These are phyloP conservation scores for Cephus rjabovi DNA, from an alignment of 2,888 invertebrate genomes.

Conservation along the genomic window DNA sequence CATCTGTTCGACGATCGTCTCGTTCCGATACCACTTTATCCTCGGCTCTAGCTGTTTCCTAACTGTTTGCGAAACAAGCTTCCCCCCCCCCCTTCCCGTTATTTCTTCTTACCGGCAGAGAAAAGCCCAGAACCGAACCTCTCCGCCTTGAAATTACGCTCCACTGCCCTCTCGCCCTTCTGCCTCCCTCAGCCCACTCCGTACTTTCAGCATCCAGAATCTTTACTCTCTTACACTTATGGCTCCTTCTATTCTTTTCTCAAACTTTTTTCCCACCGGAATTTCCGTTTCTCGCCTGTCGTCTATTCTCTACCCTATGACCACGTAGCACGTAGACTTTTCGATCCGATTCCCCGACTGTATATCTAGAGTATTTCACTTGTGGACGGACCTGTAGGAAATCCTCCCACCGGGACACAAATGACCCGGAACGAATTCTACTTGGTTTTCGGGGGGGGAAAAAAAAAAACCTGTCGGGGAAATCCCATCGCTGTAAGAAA, in stretches of 20 bases:
- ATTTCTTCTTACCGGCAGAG: conserved; percentile 16
- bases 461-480: conserved; percentile 7
- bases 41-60: conserved; percentile 65
- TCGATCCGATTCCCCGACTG: not conserved
- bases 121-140: conserved; percentile 12
- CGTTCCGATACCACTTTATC: conserved; percentile 68
- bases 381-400: not conserved
- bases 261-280: conserved; percentile 18
- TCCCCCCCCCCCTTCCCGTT: conserved; percentile 32
- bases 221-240: conserved; percentile 11
- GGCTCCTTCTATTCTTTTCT: conserved; percentile 13
- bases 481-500: not conserved
- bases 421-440: conserved; percentile 28
- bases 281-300: conserved; percentile 2
- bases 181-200: conserved; percentile 15
- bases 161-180: conserved; percentile 28
- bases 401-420: conserved; percentile 19
- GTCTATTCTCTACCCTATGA: not conserved
- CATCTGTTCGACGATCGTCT: conserved; percentile 68
- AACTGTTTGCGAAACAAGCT: conserved; percentile 65
- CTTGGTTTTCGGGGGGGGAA: conserved; percentile 6
- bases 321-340: not conserved
- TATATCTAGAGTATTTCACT: not conserved
- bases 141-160: conserved; percentile 9
- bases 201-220: conserved; percentile 29